Evolutionary conservation across 2,888 invertebrate genomes (phyloP), one percentile per base, ranked within the genome.

Genomic region (Pelosia muscerda): DNA sequence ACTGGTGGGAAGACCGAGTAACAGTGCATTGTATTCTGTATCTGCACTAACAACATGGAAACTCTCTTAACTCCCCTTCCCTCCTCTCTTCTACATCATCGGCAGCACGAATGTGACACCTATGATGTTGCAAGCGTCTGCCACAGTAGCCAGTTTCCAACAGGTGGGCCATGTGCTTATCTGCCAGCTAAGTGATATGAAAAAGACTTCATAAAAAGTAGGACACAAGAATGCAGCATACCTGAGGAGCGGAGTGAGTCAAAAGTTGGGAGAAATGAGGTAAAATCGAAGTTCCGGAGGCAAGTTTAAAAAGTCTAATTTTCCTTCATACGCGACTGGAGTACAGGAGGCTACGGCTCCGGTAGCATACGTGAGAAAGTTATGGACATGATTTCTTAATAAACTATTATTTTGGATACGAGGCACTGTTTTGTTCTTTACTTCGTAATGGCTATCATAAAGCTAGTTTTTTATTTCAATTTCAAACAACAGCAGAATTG

Each of bases 301-400:
- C 81, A 90, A 92, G 88, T 93, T 94, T 92, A 92, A 92, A 92
- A 93, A 93, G 92, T 93, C 92, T 92, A 93, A 93, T 94, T 93
- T 92, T 90, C 92, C 88, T 91, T 89, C 92, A 93, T 92, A 92
- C 92, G 91, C 92, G 93, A 92, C 92, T 88, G 81, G 92, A 88
- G 91, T 91, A 88, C 89, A 81, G 81, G 83, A 88, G 88, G 86
- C 86, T 79, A 79, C 84, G 84, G 79, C 74, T 72, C 65, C 72
- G 73, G 68, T 58, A 66, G 61, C 68, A 19, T 42, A 6, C 26
- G 72, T 67, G 57, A 78, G 77, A 72, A 72, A 74, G 57, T 0
- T 67, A 38, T 79, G 83, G 89, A 90, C 69, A 74, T n/a, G 74
- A 38, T 10, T 1, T n/a, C 5, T 2, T 58, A 8, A n/a, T 19